Conservation (phyloP, 2,797 vertebrate species). For the Falco concolor region DNA sequence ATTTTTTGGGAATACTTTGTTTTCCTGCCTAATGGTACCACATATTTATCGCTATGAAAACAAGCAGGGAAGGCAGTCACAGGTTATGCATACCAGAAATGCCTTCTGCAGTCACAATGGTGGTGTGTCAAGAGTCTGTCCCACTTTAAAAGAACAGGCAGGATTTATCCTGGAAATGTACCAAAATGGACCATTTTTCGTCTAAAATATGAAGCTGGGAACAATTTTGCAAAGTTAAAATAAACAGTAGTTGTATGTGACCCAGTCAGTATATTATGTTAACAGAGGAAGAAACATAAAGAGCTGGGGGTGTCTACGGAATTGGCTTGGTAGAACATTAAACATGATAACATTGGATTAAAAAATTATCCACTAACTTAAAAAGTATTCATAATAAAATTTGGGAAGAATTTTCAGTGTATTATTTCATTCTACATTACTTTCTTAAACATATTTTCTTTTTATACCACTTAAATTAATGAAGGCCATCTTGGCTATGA, state of each 20-base stretch:
- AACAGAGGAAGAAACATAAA: background rate
- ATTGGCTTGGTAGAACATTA: background rate
- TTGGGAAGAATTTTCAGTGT: background rate
- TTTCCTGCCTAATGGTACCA: constrained; percentile 27
- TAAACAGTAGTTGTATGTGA: constrained; percentile 55
- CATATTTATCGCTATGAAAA: constrained; percentile 58
- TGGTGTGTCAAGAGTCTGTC: constrained; percentile 41
- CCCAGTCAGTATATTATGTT: constrained; percentile 5
- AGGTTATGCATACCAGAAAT: constrained; percentile 9
- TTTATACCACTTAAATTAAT: background rate
- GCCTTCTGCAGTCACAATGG: constrained; percentile 27
- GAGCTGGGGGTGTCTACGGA: background rate
- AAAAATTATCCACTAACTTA: background rate
- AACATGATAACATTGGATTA: background rate
- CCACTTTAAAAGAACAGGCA: constrained; percentile 50
- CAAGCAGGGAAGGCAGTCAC: constrained; percentile 30
- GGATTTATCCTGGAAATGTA: constrained; percentile 64
- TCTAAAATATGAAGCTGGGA: constrained; percentile 57
- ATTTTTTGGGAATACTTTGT: constrained; percentile 8
- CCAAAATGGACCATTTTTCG: constrained; percentile 34
- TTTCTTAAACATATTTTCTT: constrained; percentile 4
- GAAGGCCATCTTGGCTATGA: background rate
- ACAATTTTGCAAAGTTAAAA: constrained; percentile 63
- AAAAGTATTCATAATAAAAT: background rate
- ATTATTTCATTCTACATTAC: background rate